phyloP scores from a whole-genome alignment of 35 echinoderm and acorn worm genomes.

The Eucidaris tribuloides region DNA sequence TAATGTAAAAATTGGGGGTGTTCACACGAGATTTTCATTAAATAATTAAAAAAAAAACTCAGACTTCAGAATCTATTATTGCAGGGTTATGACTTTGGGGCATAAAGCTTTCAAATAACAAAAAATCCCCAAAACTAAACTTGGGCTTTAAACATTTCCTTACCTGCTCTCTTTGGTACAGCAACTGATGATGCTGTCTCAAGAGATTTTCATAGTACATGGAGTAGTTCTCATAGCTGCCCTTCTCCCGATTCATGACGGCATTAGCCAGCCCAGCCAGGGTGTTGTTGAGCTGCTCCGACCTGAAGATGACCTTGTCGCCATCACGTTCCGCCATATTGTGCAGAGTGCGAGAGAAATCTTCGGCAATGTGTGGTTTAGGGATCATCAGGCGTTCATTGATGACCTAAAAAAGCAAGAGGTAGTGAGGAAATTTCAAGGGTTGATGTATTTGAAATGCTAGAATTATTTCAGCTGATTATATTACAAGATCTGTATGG shows the following conservation, averaged over 20 bases:
- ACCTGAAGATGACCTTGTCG: constrained; percentile 48
- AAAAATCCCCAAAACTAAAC: too few species aligned
- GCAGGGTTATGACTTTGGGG: too few species aligned
- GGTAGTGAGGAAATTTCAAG: too few species aligned
- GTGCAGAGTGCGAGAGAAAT: constrained; percentile 75
- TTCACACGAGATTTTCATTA: too few species aligned
- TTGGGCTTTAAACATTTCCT: too few species aligned
- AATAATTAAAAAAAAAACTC: too few species aligned
- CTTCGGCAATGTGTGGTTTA: constrained; percentile 94
- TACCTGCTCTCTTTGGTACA: constrained; percentile 95
- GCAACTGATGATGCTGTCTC: constrained; percentile 91
- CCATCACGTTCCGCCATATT: constrained; percentile 21
- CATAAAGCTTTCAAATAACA: too few species aligned
- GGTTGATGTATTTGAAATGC: too few species aligned
- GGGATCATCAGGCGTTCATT: constrained; percentile 89
- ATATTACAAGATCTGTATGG: too few species aligned
- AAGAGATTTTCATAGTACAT: constrained; percentile 99
- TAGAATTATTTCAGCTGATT: too few species aligned
- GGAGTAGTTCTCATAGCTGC: constrained; percentile 94
- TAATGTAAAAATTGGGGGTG: too few species aligned
- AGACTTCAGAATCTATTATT: too few species aligned
- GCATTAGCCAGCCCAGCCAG: constrained; percentile 67
- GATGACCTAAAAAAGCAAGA: constrained; percentile 71
- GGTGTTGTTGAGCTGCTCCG: constrained; percentile 65
- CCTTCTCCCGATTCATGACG: constrained; percentile 78